Conservation (phyloP, 1,140 invertebrate species). For the Stegodyphus mimosarum region DNA sequence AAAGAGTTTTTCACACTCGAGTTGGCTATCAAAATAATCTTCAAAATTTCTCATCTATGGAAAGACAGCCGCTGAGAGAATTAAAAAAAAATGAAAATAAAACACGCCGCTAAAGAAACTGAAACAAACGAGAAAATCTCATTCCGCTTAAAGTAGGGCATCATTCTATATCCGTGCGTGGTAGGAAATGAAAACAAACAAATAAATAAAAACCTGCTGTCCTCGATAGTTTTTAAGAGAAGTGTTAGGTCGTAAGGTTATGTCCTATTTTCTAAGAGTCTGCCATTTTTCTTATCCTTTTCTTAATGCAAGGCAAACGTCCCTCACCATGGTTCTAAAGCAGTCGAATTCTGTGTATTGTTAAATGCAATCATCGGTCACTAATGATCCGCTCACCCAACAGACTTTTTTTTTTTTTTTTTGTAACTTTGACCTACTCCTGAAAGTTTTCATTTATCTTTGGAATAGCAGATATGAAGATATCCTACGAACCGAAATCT, state of each 20-base stretch:
- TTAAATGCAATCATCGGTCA: constrained; percentile 7
- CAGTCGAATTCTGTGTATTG: constrained; percentile 9
- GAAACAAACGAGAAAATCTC: constrained; percentile 22
- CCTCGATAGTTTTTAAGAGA: constrained; percentile 50
- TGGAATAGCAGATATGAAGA: neutral
- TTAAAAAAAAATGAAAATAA: constrained; percentile 1
- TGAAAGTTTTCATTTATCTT: neutral
- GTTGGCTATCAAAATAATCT: constrained; percentile 23
- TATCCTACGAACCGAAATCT: too few species aligned
- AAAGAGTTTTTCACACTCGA: constrained; percentile 10
- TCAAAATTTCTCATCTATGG: neutral
- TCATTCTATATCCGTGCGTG: constrained; percentile 5
- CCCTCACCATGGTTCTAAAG: neutral
- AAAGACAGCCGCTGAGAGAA: neutral
- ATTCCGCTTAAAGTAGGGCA: constrained; percentile 33
- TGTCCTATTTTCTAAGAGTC: constrained; percentile 39
- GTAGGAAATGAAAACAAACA: constrained; percentile 28
- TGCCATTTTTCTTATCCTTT: constrained; percentile 17
- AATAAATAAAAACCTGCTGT: constrained; percentile 49
- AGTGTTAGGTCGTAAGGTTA: too few species aligned
- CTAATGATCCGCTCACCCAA: neutral
- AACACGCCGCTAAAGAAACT: constrained; percentile 19
- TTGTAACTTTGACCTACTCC: constrained; percentile 31
- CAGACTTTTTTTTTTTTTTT: neutral
- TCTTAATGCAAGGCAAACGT: constrained; percentile 17